Evolutionary conservation across 2,113 vertebrate species (phyloP).

Genomic region (Gallinago media): DNA sequence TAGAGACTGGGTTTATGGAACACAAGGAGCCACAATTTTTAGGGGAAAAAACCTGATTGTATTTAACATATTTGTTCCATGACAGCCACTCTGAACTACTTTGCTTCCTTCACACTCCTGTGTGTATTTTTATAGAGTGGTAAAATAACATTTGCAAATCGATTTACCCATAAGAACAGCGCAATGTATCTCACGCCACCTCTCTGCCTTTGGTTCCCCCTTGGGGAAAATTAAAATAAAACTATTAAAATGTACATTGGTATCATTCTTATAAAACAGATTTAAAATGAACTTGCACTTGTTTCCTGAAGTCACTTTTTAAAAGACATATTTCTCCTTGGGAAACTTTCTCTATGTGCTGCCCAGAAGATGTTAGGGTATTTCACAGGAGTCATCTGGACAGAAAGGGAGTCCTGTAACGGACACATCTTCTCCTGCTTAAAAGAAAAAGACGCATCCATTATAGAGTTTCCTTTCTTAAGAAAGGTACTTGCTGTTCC

Average conservation of each 20-base stretch:
- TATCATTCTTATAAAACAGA: slow-evolving; percentile 36
- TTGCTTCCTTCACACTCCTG: slow-evolving; percentile 56
- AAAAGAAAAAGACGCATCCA: not conserved
- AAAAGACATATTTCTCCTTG: not conserved
- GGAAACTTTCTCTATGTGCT: not conserved
- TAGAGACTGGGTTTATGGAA: slow-evolving; percentile 31
- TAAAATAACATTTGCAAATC: slow-evolving; percentile 71
- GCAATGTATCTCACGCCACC: slow-evolving; percentile 68
- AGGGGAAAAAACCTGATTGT: not conserved
- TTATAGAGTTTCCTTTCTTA: slow-evolving; percentile 33
- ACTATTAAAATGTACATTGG: slow-evolving; percentile 16
- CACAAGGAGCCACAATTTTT: slow-evolving; percentile 39
- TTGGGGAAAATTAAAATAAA: slow-evolving; percentile 59
- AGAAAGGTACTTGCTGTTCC: slow-evolving; percentile 26
- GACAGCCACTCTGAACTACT: slow-evolving; percentile 45
- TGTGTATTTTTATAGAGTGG: slow-evolving; percentile 80
- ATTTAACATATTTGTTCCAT: slow-evolving; percentile 62
- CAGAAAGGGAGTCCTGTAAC: slow-evolving; percentile 11
- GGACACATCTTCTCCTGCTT: not conserved
- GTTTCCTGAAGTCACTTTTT: slow-evolving; percentile 7
- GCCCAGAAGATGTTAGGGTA: not conserved
- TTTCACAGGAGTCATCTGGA: not conserved
- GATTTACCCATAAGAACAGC: slow-evolving; percentile 44
- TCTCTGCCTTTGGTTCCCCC: slow-evolving; percentile 67
- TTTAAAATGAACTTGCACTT: slow-evolving; percentile 3